Base-by-base conservation (phyloP, 2,797 vertebrate species). In the Spheniscus humboldti region DNA sequence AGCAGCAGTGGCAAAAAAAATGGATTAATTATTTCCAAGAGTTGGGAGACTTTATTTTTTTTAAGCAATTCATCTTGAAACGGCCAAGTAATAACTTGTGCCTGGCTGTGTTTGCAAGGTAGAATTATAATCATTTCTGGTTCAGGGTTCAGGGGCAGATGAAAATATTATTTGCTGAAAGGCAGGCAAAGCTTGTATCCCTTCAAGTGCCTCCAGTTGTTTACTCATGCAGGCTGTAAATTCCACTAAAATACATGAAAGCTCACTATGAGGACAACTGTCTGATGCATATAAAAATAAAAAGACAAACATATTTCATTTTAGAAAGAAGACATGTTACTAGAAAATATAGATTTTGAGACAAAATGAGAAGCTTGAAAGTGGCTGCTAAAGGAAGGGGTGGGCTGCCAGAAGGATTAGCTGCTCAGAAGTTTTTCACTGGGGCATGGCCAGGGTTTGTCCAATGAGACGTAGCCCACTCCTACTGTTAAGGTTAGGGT, bases 141-240 rank as follows among this genome's bases (percentile, higher is more conserved):
- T 86, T 92, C 64, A 45, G 57, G 50, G 71, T 74, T 86, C 63
- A 83, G 59, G 55, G 35, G 39, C 75, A 88, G 57, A 92, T 92
- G 78, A 81, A 91, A 90, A 91, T 15, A 86, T 79, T 67, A 91
- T 92, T 83, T 94, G 81, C 75, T 83, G 64, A 94, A 71, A 95
- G 66, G 73, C 76, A 78, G 72, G 68, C 43, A 83, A 56, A 92
- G 72, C 43, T 81, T 55, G 45, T 60, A 71, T 75, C 57, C 50
- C 50, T 93, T 66, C 69, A 57, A 92, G 62, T 66, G 72, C 89
- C 84, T 93, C 78, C 69, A 87, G 92, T 45, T 85, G 88, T 89
- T 97, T 88, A 90, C 88, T 93, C 81, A 69, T 81, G 84, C 81
- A 95, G 86, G 74, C 41, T 86, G 77, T 91, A 93, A 92, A 92